Conservation (phyloP, 2,888 invertebrate species). For the Nemapogon koenigi region DNA sequence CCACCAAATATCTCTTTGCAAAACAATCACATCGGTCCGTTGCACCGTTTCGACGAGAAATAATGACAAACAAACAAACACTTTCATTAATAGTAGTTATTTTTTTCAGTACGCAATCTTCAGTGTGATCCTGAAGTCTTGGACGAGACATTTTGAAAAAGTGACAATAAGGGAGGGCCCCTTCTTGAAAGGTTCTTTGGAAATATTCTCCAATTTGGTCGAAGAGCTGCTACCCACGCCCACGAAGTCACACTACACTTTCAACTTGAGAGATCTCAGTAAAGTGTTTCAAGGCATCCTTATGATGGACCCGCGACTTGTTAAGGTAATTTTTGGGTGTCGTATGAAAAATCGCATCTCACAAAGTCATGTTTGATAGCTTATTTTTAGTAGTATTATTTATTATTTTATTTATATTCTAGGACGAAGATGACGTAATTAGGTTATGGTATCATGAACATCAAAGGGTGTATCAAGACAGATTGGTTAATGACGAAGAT, state of each 20-base stretch:
- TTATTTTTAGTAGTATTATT: not conserved
- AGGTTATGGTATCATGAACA: slow-evolving; percentile 92
- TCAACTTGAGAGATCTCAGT: slow-evolving; percentile 86
- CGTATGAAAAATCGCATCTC: not conserved
- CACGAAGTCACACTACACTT: slow-evolving; percentile 88
- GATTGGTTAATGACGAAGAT: slow-evolving; percentile 80
- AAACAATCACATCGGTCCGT: too few species aligned
- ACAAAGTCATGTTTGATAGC: not conserved
- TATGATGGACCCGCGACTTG: slow-evolving; percentile 69
- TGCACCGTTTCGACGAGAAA: too few species aligned
- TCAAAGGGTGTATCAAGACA: slow-evolving; percentile 85
- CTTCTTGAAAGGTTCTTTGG: slow-evolving; percentile 70
- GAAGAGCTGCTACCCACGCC: slow-evolving; percentile 84
- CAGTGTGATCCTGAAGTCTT: slow-evolving; percentile 72
- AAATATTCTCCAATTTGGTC: slow-evolving; percentile 70
- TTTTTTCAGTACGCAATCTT: slow-evolving; percentile 60
- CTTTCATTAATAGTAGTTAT: slow-evolving; percentile 11
- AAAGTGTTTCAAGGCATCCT: slow-evolving; percentile 84
- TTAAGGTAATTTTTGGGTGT: slow-evolving; percentile 56
- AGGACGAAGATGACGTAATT: slow-evolving; percentile 67
- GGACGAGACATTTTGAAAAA: slow-evolving; percentile 56
- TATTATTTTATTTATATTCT: slow-evolving; percentile 6
- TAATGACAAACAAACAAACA: too few species aligned
- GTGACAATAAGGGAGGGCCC: slow-evolving; percentile 39
- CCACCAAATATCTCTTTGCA: too few species aligned